These are phyloP conservation scores for Dicycla oo DNA, from an alignment of 2,888 invertebrate species.

Conservation along the genomic window DNA sequence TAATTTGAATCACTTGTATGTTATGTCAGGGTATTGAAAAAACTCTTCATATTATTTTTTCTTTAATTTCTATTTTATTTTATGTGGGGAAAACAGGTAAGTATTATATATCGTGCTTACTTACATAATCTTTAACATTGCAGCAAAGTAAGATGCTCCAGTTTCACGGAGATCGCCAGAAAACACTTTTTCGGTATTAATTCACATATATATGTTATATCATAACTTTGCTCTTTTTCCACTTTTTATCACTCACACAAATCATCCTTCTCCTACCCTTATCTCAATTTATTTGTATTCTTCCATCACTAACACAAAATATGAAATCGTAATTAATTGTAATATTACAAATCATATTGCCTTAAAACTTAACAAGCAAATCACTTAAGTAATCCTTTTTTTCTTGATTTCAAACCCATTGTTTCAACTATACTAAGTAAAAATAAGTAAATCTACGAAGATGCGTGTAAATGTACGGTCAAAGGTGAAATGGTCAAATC, in stretches of 20 bases:
- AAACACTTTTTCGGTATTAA: background rate
- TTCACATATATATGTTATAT: background rate
- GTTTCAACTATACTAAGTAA: background rate
- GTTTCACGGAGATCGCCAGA: background rate
- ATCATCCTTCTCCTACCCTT: too few relatives aligned
- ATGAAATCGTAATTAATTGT: background rate
- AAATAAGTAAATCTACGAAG: constrained; percentile 4
- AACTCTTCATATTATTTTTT: background rate
- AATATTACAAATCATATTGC: background rate
- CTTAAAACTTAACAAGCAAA: background rate
- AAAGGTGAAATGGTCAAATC: constrained; percentile 73
- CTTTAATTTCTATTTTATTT: too few relatives aligned
- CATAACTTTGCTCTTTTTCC: background rate
- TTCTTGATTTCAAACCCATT: background rate
- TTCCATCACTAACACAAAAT: background rate
- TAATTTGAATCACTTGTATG: background rate
- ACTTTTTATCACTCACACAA: constrained; percentile 22
- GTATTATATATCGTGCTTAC: background rate
- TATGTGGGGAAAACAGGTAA: background rate
- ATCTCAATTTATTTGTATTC: too few relatives aligned
- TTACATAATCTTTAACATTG: background rate
- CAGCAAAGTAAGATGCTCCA: background rate
- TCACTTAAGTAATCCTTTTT: background rate
- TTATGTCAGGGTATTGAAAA: background rate
- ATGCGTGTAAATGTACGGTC: constrained; percentile 68